Base-by-base conservation (phyloP, 37 sponge, comb jelly and placozoan genomes). In the Agelas oroides region DNA sequence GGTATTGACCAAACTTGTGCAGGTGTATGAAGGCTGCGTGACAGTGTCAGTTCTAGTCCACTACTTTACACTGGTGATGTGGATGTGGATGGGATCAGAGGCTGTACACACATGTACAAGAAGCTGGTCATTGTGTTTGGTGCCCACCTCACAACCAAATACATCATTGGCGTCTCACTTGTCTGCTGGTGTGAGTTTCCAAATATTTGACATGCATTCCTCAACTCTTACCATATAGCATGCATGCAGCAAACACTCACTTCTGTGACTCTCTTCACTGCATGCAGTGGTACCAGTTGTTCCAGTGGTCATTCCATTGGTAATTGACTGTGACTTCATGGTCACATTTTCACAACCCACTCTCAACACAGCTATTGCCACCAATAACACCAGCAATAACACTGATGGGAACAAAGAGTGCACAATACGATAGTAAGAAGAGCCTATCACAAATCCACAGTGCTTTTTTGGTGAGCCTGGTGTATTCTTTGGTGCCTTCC, bases 71-170 rank as follows among this genome's bases (percentile, higher is more conserved):
- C 53, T 84, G 55, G 74, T 60, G 8, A 61, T 52, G 1, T 35
- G 53, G 46, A 72, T 73, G 76, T 84, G 85, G 85, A 84, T 77
- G 77, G 85, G 65, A 8, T 59, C 41, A 14, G 65, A 78, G 55
- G 76, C 85, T 30, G 28, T 86, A 31, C 58, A 65, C n/a, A n/a
- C 23, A 75, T 80, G 64, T 70, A 69, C 59, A 65, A 77, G 70
- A 77, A 77, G 63, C 64, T 87, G 24, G 62, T 80, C 71, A 53
- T 80, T 20, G 81, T 87, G 14, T 87, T 87, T 69, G n/a, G n/a
- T n/a, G 38, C 53, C 71, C 55, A 61, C 14, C 32, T 64, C 66
- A 80, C 78, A 37, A 65, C 53, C 17, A 54, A 35, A 21, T 79
- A 77, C 53, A 70, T 62, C 12, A 16, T 87, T 20, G 53, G 8